Evolutionary conservation across 1,140 invertebrate genomes (phyloP), one percentile per base, ranked within the genome.

Genomic region (Neoseiulus cucumeris): DNA sequence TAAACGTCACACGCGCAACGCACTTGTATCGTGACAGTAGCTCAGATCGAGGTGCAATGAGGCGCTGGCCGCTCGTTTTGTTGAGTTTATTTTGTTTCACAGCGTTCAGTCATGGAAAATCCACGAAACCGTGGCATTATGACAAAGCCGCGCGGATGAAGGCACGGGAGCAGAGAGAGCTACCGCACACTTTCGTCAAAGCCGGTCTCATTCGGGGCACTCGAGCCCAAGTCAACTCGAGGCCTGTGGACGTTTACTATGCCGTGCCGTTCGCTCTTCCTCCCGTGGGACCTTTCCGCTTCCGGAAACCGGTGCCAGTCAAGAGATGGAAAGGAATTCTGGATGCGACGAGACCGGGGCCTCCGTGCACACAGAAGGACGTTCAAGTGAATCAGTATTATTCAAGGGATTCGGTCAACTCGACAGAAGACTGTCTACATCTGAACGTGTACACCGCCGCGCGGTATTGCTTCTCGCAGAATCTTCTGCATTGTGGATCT

Each of bases 231-330:
- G 51, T 33, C 17, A 59, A 59, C 9, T 59, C 51, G 14, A 25
- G 51, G 2, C 51, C 51, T n/a, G 86, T 94, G 0, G 87, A 93
- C 73, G 84, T 87, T 7, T 96, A 88, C 73, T 85, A 84, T 22
- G 91, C 91, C 5, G 90, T 97, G 67, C 93, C 92, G 0, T 96
- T 89, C 75, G 91, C 92, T 0, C 89, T 92, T 74, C 89, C 92
- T 0, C 92, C 92, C 0, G 51, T 83, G 12, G 89, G 88, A 0
- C 82, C 87, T 39, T 77, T 93, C 30, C 80, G 93, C 66, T 98
- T 96, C 76, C 80, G 84, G 17, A 85, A 86, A 70, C 91, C 92
- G 0, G 82, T 87, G 44, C 85, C 89, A 7, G 81, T 85, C 44
- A 85, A 88, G 67, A 83, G 84, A 0, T 96, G 91, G 91, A 81